Conservation (phyloP, 2,888 invertebrate genomes). For the Drosophila suboccidentalis region DNA sequence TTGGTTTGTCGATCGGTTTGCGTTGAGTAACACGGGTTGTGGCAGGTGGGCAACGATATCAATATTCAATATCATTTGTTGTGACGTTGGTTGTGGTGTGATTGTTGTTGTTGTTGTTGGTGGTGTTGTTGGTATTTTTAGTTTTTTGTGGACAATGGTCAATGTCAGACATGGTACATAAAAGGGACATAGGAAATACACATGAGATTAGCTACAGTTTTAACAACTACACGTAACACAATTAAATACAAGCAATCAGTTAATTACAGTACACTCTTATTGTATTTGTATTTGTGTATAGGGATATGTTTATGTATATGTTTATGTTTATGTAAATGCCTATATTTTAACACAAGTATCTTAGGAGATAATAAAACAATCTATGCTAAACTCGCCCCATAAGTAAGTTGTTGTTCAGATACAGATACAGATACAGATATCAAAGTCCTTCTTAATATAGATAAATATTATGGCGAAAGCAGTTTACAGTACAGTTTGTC, state of each 20-base stretch:
- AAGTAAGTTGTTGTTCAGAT: not conserved
- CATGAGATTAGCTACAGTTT: slow-evolving; percentile 59
- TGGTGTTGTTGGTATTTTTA: slow-evolving; percentile 24
- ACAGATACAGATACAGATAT: not conserved
- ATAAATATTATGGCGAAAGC: not conserved
- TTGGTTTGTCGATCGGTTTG: slow-evolving; percentile 33
- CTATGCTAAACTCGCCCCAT: not conserved
- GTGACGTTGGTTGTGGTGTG: slow-evolving; percentile 27
- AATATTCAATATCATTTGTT: no score
- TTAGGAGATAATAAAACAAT: no score
- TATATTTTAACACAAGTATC: no score
- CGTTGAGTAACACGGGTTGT: slow-evolving; percentile 26
- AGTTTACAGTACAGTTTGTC: not conserved
- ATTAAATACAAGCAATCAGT: slow-evolving; percentile 24
- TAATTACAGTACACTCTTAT: slow-evolving; percentile 13
- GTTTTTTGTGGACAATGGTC: slow-evolving; percentile 57
- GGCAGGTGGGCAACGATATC: slow-evolving; percentile 26
- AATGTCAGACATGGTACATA: slow-evolving; percentile 54
- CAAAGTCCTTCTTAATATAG: not conserved
- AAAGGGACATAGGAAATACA: slow-evolving; percentile 63
- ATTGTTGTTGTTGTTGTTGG: slow-evolving; percentile 24
- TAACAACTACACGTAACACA: slow-evolving; percentile 22
- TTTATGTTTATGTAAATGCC: not conserved
- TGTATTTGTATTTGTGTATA: not conserved
- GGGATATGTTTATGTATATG: not conserved